Conservation (phyloP, 2,888 invertebrate species). For the Monoplex corrugatus region DNA sequence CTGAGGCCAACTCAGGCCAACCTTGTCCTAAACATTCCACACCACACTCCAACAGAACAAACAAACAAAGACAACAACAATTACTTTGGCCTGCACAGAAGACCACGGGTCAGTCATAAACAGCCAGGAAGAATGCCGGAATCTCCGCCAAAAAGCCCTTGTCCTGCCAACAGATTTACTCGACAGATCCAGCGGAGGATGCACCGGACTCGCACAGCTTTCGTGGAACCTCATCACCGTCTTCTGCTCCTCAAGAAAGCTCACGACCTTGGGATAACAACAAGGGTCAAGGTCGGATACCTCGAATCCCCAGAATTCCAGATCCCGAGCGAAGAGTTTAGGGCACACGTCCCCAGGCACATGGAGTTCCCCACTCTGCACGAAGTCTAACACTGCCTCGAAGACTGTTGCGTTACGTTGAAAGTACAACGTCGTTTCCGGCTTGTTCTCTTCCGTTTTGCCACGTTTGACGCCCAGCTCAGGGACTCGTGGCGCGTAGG, state of each 20-base stretch:
- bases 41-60: background rate
- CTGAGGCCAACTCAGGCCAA: no score
- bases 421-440: background rate
- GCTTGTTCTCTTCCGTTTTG: no score
- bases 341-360: slow-evolving; percentile 95
- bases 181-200: background rate
- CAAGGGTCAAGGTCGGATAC: slow-evolving; percentile 52
- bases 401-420: slow-evolving; percentile 48
- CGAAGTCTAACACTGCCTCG: slow-evolving; percentile 60
- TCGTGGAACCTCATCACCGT: slow-evolving; percentile 45
- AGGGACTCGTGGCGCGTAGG: no score
- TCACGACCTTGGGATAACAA: slow-evolving; percentile 52
- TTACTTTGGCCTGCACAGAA: slow-evolving; percentile 57
- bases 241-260: slow-evolving; percentile 33
- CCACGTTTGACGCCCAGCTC: no score
- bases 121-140: background rate
- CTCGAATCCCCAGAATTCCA: slow-evolving; percentile 61
- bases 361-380: slow-evolving; percentile 90
- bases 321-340: slow-evolving; percentile 86
- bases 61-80: background rate
- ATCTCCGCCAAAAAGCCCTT: background rate
- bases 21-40: no score
- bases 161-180: background rate
- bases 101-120: slow-evolving; percentile 60
- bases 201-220: background rate